Conservation (phyloP, 1,140 invertebrate species). For the Akabosia matsudoensis region DNA sequence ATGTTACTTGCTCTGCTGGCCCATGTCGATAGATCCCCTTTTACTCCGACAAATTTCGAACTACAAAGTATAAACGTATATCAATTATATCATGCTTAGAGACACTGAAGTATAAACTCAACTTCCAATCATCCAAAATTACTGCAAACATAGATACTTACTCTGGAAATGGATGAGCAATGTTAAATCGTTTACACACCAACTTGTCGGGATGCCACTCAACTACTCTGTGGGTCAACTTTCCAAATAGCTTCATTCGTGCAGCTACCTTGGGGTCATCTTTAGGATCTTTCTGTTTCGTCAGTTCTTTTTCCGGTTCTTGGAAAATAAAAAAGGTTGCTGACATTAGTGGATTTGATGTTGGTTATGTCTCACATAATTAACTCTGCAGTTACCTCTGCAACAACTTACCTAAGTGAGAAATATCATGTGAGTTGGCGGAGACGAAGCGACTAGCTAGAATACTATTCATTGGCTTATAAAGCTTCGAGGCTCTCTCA, state of each 20-base stretch:
- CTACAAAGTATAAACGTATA: too few relatives aligned
- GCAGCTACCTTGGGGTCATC: conserved; percentile 59
- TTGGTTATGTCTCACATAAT: too few relatives aligned
- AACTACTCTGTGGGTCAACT: conserved; percentile 65
- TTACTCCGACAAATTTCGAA: conserved; percentile 42
- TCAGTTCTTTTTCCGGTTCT: conserved; percentile 40
- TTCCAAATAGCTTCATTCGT: conserved; percentile 75
- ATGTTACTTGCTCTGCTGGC: background rate
- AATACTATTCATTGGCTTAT: conserved; percentile 64
- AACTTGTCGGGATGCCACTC: conserved; percentile 82
- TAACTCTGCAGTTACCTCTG: too few relatives aligned
- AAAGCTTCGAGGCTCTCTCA: conserved; percentile 69
- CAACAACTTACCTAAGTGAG: conserved; percentile 45
- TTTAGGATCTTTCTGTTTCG: conserved; percentile 43
- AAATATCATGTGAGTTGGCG: conserved; percentile 55
- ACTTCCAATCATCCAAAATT: too few relatives aligned
- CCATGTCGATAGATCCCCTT: background rate
- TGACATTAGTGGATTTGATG: too few relatives aligned
- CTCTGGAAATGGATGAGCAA: conserved; percentile 77
- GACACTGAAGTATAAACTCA: background rate
- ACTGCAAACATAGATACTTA: conserved; percentile 47
- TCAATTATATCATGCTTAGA: too few relatives aligned
- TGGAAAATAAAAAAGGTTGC: background rate
- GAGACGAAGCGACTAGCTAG: conserved; percentile 66
- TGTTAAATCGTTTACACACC: conserved; percentile 90